phyloP scores from a whole-genome alignment of 2,888 invertebrate species.

The Julus scandinavius region DNA sequence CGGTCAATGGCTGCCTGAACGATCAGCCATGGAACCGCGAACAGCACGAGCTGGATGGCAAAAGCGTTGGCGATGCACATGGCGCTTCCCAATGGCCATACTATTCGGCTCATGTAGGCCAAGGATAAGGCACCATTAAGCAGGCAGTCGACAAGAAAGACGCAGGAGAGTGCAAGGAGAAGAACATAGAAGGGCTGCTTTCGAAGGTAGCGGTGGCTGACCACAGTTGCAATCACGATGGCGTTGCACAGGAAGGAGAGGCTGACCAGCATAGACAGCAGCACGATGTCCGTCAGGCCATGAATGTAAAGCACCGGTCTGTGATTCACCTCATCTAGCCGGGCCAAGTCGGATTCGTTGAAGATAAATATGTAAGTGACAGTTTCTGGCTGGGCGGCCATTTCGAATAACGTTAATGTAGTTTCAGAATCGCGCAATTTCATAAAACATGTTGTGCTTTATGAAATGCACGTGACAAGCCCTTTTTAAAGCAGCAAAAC shows the following conservation, averaged over 20 bases:
- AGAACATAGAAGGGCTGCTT: neutral
- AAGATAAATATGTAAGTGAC: neutral
- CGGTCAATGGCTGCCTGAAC: neutral
- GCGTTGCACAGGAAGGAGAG: conserved; percentile 16
- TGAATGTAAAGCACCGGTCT: neutral
- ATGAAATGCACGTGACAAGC: too few species aligned
- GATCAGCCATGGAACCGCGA: neutral
- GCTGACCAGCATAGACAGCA: neutral
- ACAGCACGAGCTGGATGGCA: neutral
- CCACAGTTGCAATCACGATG: neutral
- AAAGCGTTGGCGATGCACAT: conserved; percentile 19
- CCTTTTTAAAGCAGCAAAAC: too few species aligned
- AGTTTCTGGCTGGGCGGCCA: neutral
- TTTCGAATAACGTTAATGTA: neutral
- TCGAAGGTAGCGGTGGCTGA: conserved; percentile 8
- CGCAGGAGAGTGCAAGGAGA: neutral
- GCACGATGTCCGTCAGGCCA: neutral
- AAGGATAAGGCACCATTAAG: neutral
- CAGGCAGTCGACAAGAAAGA: neutral
- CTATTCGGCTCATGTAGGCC: conserved; percentile 15
- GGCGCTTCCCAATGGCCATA: neutral
- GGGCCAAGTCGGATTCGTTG: conserved; percentile 30
- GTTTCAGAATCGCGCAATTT: too few species aligned
- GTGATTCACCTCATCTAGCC: neutral
- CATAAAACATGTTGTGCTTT: too few species aligned